Conservation (phyloP, 2,888 invertebrate genomes). For the Vanessa cardui region DNA sequence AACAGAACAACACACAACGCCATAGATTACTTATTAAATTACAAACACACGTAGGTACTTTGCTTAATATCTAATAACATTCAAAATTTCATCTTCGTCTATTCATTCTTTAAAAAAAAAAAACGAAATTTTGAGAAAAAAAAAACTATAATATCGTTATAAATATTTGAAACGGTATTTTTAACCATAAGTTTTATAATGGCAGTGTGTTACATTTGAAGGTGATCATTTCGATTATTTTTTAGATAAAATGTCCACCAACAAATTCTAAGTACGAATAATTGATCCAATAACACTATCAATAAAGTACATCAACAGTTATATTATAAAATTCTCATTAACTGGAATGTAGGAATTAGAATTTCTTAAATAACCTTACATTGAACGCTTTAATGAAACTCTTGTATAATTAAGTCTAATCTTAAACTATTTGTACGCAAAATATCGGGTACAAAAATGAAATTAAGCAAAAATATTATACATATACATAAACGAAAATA, state of each 20-base stretch:
- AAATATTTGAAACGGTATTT: slow-evolving; percentile 24
- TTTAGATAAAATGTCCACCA: slow-evolving; percentile 58
- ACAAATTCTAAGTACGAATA: slow-evolving; percentile 72
- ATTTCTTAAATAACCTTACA: slow-evolving; percentile 33
- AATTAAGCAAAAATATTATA: slow-evolving; percentile 13
- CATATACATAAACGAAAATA: background rate
- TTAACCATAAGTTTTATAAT: slow-evolving; percentile 46
- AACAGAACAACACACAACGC: slow-evolving; percentile 47
- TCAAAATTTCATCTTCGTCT: slow-evolving; percentile 40
- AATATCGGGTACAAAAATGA: slow-evolving; percentile 38
- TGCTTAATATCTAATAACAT: slow-evolving; percentile 39
- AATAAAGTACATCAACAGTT: slow-evolving; percentile 56
- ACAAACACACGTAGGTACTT: slow-evolving; percentile 49
- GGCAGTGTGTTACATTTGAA: slow-evolving; percentile 63
- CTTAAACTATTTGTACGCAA: slow-evolving; percentile 45
- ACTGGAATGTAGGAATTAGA: slow-evolving; percentile 59
- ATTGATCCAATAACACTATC: slow-evolving; percentile 67
- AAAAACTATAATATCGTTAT: slow-evolving; percentile 17
- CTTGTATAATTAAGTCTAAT: slow-evolving; percentile 28
- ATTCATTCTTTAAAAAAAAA: slow-evolving; percentile 30
- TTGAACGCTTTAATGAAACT: slow-evolving; percentile 17
- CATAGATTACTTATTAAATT: slow-evolving; percentile 43
- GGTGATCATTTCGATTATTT: slow-evolving; percentile 50
- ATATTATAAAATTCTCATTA: slow-evolving; percentile 45
- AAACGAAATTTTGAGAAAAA: slow-evolving; percentile 6